Conservation (phyloP, 2,113 vertebrate genomes). For the Calidris pugnax region DNA sequence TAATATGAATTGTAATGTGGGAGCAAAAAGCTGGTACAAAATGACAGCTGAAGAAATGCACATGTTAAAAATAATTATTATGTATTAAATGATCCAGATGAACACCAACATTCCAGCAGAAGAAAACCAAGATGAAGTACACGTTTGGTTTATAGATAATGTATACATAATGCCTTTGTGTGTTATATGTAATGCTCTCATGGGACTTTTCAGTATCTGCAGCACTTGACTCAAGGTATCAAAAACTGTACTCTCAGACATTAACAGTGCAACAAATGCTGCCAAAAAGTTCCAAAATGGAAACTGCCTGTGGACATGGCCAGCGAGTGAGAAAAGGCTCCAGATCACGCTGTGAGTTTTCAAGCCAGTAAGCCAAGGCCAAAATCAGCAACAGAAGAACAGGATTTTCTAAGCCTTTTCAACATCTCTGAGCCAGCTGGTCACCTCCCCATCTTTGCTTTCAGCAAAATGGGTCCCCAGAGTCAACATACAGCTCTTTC, state of each 20-base stretch:
- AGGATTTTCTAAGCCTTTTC: not conserved
- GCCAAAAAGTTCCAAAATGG: not conserved
- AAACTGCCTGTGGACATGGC: not conserved
- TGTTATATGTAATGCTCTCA: not conserved
- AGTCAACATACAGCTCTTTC: not conserved
- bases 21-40: not conserved
- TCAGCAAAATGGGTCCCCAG: not conserved
- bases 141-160: not conserved
- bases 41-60: not conserved
- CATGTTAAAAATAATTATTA: not conserved
- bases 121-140: not conserved
- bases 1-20: not conserved
- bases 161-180: not conserved
- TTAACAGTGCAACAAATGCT: not conserved
- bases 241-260: not conserved
- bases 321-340: not conserved
- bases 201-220: not conserved
- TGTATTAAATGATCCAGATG: not conserved
- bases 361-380: not conserved
- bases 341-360: not conserved
- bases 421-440: not conserved
- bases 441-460: not conserved
- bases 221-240: not conserved
- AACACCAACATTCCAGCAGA: not conserved
- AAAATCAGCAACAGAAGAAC: not conserved